phyloP scores from a whole-genome alignment of 2,113 vertebrate species.

The Eupsittula cactorum region DNA sequence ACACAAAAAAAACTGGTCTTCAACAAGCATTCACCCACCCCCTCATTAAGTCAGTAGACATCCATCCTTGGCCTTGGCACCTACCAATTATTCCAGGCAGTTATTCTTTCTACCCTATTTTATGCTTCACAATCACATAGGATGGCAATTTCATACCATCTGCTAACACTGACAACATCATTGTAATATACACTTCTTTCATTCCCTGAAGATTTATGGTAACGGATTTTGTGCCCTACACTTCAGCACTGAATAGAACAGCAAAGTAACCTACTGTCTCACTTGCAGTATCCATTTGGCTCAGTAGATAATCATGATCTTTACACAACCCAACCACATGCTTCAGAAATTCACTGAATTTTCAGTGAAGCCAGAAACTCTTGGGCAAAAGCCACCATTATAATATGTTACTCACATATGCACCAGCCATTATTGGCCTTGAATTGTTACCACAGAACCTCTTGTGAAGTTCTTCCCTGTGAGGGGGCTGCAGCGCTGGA shows the following conservation, averaged over 20 bases:
- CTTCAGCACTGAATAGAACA: not conserved
- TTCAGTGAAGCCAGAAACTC: not conserved
- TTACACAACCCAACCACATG: not conserved
- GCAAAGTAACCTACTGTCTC: not conserved
- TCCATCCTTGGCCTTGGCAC: not conserved
- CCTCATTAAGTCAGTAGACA: not conserved
- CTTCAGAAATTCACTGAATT: not conserved
- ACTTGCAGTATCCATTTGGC: not conserved
- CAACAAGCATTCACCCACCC: not conserved
- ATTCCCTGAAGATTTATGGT: not conserved
- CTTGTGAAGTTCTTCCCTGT: not conserved
- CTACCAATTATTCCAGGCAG: not conserved
- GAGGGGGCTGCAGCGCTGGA: not conserved
- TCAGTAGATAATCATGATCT: not conserved
- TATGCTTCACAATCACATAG: not conserved
- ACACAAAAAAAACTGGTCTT: not conserved
- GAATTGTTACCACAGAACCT: not conserved
- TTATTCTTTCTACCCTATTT: not conserved
- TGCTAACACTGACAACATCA: not conserved
- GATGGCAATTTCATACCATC: not conserved
- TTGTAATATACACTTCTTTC: not conserved
- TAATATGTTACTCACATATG: not conserved
- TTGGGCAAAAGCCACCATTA: not conserved
- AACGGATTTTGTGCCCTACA: not conserved
- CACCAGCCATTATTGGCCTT: not conserved